A percentile compares a stretch with the other conserved stretches of the same genome.
phyloP scores from a whole-genome alignment of 2,113 vertebrate genomes.

The Ceratotherium simum region DNA sequence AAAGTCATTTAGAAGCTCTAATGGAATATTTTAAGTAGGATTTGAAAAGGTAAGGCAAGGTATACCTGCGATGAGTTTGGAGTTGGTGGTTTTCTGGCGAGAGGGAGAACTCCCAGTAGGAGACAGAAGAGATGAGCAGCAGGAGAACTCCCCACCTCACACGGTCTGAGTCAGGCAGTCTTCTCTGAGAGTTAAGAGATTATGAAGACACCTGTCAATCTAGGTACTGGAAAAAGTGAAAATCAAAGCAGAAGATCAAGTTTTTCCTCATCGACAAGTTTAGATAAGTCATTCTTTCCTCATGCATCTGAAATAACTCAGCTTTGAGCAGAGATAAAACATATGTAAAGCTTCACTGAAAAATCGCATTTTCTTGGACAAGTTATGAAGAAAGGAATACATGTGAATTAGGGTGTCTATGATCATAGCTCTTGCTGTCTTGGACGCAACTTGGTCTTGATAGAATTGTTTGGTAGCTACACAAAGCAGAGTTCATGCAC shows the following conservation, averaged over 20 bases:
- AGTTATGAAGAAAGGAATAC: neutral
- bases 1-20: neutral
- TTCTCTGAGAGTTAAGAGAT: neutral
- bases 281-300: neutral
- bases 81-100: neutral
- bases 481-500: slow-evolving; percentile 11
- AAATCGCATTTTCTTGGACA: slow-evolving; percentile 14
- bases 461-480: neutral
- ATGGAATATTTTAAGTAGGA: neutral
- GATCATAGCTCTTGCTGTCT: slow-evolving; percentile 31
- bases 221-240: neutral
- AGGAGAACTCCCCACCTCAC: neutral
- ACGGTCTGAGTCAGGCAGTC: neutral
- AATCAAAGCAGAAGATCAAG: neutral
- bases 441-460: neutral
- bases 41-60: slow-evolving; percentile 38
- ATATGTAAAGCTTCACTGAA: slow-evolving; percentile 19
- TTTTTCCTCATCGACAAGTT: neutral
- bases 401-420: neutral
- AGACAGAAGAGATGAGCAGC: neutral
- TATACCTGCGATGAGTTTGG: neutral
- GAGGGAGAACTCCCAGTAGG: neutral
- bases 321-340: slow-evolving; percentile 40
- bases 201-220: slow-evolving; percentile 31
- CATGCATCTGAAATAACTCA: slow-evolving; percentile 1